Percentiles rank a stretch among this genome's conserved stretches.
Evolutionary conservation across 2,113 vertebrate species (phyloP).

Genomic region (Heterochromis multidens): DNA sequence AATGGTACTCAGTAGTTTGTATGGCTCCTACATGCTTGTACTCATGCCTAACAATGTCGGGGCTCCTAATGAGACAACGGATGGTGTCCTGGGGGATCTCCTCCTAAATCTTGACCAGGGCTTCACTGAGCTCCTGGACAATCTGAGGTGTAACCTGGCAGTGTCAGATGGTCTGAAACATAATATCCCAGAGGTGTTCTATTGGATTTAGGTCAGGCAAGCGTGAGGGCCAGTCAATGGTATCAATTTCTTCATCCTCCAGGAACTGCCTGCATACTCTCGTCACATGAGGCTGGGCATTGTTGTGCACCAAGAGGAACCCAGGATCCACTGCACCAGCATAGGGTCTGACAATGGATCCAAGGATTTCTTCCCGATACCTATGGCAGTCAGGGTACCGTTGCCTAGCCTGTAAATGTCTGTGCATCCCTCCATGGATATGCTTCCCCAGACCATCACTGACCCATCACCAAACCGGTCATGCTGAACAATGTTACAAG

Average conservation of each 20-base stretch:
- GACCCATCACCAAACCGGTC: background rate
- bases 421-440: background rate
- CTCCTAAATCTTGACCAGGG: background rate
- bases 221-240: background rate
- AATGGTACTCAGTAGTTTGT: background rate
- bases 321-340: background rate
- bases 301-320: background rate
- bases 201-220: background rate
- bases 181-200: background rate
- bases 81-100: background rate
- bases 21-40: background rate
- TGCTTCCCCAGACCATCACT: background rate
- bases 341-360: background rate
- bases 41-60: background rate
- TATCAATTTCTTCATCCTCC: background rate
- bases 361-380: no score
- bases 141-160: background rate
- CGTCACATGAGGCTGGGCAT: no score
- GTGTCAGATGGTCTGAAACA: background rate
- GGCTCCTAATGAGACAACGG: background rate
- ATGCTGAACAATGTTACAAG: background rate
- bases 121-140: background rate
- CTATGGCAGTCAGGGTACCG: background rate
- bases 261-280: background rate
- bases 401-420: background rate